A percentile compares a stretch with the other conserved stretches of the same genome.
phyloP scores from a whole-genome alignment of 2,888 invertebrate species.

The Leucophenga montana region DNA sequence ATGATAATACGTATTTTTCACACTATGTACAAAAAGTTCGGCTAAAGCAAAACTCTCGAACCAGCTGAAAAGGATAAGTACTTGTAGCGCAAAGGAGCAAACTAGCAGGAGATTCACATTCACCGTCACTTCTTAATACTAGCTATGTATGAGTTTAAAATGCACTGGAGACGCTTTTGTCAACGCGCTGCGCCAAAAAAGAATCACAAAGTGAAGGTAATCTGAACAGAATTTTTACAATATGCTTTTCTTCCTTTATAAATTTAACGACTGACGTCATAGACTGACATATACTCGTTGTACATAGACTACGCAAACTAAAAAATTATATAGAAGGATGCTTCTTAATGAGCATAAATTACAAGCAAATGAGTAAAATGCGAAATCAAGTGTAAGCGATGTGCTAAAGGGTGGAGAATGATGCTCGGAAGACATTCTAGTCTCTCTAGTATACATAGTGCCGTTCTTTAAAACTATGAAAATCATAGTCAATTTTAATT shows the following conservation, averaged over 20 bases:
- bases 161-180: background rate
- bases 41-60: constrained; percentile 19
- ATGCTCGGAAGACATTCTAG: background rate
- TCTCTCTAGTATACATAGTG: background rate
- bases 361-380: constrained; percentile 21
- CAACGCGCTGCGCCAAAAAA: constrained; percentile 29
- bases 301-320: background rate
- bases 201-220: constrained; percentile 25
- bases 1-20: no score
- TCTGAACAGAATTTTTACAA: constrained; percentile 2
- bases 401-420: constrained; percentile 12
- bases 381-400: constrained; percentile 23
- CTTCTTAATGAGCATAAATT: constrained; percentile 22
- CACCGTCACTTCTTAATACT: constrained; percentile 41
- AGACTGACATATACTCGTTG: background rate
- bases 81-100: constrained; percentile 12
- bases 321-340: background rate
- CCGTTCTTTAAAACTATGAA: no score
- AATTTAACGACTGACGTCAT: constrained; percentile 24
- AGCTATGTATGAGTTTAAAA: background rate
- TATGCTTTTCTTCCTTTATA: background rate
- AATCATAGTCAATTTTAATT: background rate
- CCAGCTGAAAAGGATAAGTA: constrained; percentile 34
- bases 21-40: no score
- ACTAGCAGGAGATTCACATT: constrained; percentile 1